Base-by-base conservation (phyloP, 2,113 vertebrate genomes). In the Pteropus alecto region DNA sequence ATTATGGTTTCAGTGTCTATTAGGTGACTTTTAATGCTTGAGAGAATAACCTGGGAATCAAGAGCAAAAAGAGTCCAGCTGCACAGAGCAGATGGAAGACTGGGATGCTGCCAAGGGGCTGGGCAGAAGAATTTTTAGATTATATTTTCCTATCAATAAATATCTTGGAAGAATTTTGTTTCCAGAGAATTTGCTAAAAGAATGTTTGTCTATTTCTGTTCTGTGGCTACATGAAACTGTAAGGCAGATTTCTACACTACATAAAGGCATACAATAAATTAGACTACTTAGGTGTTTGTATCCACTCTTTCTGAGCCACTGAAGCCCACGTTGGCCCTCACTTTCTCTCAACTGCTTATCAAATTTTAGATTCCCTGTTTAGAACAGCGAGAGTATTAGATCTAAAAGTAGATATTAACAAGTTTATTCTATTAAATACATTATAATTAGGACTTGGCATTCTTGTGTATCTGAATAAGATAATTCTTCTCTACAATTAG, bases 121-220 rank as follows among this genome's bases (percentile, higher is more conserved):
- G 93, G 93, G 79, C 46, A 98, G 68, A 87, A 91, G 81, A 83
- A 95, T 93, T 97, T 98, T 98, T 96, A 91, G 90, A 92, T 93
- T 97, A 35, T 43, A 96, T 96, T 97, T 97, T 97, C 92, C 91
- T 90, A 82, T 96, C 92, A 97, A 54, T 96, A 97, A 95, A 97
- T 97, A 92, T 95, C 92, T 97, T 84, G 87, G 95, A 94, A 96
- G 58, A 98, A 90, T 93, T 98, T 97, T 79, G 7, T 96, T 97
- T 97, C 91, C 86, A 88, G 22, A 41, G 16, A 84, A 28, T 96
- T 97, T 97, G 97, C 15, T 60, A 78, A 97, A 97, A 92, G 94
- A 6, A 54, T 68, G 93, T 94, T 95, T 38, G 1, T 95, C n/a
- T 97, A 33, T 82, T 97, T 98, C 58, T 22, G 10, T 67, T 85